Evolutionary conservation across 2,888 invertebrate genomes (phyloP).

Genomic region (Drosophila pseudotakahashii): DNA sequence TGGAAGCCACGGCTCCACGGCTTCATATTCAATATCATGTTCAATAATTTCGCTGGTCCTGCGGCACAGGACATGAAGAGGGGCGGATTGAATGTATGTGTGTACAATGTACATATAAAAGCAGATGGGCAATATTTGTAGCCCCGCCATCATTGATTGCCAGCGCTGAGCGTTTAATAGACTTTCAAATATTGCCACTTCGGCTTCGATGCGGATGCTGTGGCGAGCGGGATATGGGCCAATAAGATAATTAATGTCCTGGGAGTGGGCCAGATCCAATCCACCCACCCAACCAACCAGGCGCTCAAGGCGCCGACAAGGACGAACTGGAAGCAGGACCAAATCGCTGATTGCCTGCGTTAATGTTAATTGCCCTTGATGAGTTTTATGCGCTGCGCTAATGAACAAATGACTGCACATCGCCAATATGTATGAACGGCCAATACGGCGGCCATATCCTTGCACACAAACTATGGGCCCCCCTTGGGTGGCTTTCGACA

Average conservation of each 20-base stretch:
- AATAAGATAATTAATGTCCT: constrained; percentile 73
- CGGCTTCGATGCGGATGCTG: constrained; percentile 24
- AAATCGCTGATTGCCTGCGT: constrained; percentile 72
- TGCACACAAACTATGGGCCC: constrained; percentile 29
- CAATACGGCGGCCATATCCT: constrained; percentile 26
- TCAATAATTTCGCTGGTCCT: constrained; percentile 64
- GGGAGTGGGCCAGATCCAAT: constrained; percentile 42
- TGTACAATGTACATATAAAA: constrained; percentile 22
- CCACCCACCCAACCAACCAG: constrained; percentile 17
- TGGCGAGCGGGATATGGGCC: constrained; percentile 30
- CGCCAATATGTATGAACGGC: constrained; percentile 52
- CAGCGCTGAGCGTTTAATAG: constrained; percentile 63
- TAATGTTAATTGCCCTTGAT: constrained; percentile 80
- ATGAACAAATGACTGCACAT: constrained; percentile 77
- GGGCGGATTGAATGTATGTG: not conserved
- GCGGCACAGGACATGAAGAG: constrained; percentile 7
- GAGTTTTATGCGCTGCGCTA: constrained; percentile 78
- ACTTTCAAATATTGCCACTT: constrained; percentile 79
- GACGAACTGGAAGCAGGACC: constrained; percentile 25
- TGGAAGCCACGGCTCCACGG: constrained; percentile 10
- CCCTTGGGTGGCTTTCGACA: not conserved
- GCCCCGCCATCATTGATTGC: constrained; percentile 54
- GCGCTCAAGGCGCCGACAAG: constrained; percentile 55
- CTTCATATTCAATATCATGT: constrained; percentile 73
- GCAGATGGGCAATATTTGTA: constrained; percentile 43